phyloP scores from a whole-genome alignment of 2,797 vertebrate genomes.

The Smutsia gigantea region DNA sequence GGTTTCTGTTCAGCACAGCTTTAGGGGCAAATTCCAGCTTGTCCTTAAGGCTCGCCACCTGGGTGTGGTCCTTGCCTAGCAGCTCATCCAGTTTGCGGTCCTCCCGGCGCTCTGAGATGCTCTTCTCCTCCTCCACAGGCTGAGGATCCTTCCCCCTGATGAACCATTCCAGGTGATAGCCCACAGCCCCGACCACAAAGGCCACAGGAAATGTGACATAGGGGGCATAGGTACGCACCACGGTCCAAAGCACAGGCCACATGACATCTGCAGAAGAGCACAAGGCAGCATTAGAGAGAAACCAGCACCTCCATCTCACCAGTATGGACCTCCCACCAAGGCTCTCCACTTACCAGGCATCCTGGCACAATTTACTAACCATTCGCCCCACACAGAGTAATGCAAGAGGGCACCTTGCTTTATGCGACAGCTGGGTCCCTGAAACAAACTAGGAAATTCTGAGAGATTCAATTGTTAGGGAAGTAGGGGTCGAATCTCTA shows the following conservation, averaged over 20 bases:
- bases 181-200: conserved; percentile 96
- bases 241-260: conserved; percentile 94
- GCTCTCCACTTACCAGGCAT: not conserved
- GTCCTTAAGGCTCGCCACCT: conserved; percentile 97
- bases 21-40: conserved; percentile 95
- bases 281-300: conserved; percentile 43
- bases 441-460: conserved; percentile 23
- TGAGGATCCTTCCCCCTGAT: conserved; percentile 90
- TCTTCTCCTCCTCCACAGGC: conserved; percentile 89
- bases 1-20: conserved; percentile 96
- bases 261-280: conserved; percentile 85
- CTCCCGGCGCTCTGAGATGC: conserved; percentile 94
- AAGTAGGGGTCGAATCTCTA: not conserved
- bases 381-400: not conserved
- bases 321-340: accelerated
- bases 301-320: not conserved
- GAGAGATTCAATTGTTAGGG: not conserved
- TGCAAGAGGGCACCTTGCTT: not conserved
- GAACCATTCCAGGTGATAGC: conserved; percentile 96
- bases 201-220: conserved; percentile 98
- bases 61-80: conserved; percentile 91
- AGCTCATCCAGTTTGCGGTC: conserved; percentile 95
- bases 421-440: not conserved
- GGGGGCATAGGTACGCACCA: conserved; percentile 94
- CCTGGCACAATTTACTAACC: not conserved